Evolutionary conservation across 2,797 vertebrate species (phyloP), one percentile per base, ranked within the genome.

Genomic region (Myoxocephalus aenaeus): DNA sequence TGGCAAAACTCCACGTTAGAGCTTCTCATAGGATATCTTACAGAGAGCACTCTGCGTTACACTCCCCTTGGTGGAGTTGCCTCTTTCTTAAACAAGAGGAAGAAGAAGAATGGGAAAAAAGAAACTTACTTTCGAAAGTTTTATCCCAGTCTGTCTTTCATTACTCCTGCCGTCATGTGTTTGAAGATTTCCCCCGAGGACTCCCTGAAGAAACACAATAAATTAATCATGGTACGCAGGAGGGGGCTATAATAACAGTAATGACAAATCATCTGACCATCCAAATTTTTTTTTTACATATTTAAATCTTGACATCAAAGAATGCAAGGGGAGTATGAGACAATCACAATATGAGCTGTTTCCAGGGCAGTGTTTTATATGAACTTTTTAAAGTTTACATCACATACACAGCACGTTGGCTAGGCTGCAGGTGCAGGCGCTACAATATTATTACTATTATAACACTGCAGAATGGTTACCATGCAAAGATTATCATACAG

Each of bases 201-300:
- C 59, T 79, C 44, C 57, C 63, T 64, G 65, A 81, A 78, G 62
- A 74, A 64, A 73, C 73, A 80, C 59, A 77, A 83, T 73, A 80
- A 91, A 86, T 67, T 77, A 85, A 90, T 92, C 81, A 90, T 46
- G 34, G 42, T 36, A 51, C 87, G 81, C 77, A 56, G 78, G 82
- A 75, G 73, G 81, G 69, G 86, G 82, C 65, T 79, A 68, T 75
- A 81, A 80, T 82, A 76, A 61, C 4, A 61, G 29, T 79, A 68
- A 79, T 82, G 72, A 83, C 50, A 70, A 80, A 68, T 79, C 15
- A 73, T 59, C 20, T 20, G 72, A 66, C 75, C 68, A 70, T 65
- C 76, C 65, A 77, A 76, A 68, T 83, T 70, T 36, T 69, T 69
- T 32, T 32, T n/a, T n/a, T 38, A 44, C 40, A 29, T 81, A 68